Conservation (phyloP, 2,113 vertebrate genomes). For the Pelecanoides urinatrix region DNA sequence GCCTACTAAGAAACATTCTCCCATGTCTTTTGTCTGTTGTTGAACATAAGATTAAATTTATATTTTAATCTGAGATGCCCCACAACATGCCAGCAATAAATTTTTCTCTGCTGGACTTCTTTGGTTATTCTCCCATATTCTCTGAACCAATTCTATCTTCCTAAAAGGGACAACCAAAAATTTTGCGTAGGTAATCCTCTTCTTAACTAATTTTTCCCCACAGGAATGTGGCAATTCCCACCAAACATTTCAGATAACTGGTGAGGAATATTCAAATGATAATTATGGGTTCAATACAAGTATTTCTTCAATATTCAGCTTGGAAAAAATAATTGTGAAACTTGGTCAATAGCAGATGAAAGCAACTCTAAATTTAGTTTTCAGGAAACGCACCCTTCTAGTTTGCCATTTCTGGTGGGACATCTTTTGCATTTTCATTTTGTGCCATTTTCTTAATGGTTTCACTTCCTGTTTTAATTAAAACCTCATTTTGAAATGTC, state of each 20-base stretch:
- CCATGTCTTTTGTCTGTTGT: background rate
- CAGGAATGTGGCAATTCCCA: background rate
- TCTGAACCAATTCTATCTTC: background rate
- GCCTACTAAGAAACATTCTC: background rate
- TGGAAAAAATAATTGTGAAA: background rate
- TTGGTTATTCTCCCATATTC: background rate
- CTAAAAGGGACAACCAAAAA: background rate
- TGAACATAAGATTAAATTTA: background rate
- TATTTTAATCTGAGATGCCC: background rate
- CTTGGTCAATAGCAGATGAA: background rate
- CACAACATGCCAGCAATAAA: background rate
- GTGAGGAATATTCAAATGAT: background rate
- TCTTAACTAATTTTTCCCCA: background rate
- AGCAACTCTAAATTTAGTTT: background rate
- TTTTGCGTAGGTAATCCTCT: rapidly evolving
- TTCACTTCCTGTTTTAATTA: background rate
- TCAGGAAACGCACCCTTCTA: background rate
- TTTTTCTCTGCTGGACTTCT: background rate
- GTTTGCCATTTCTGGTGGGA: background rate
- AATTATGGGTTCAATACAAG: background rate
- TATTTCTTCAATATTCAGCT: background rate
- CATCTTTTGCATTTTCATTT: background rate
- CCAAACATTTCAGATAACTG: background rate
- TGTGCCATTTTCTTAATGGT: background rate
- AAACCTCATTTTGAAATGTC: background rate